Evolutionary conservation across 2,888 invertebrate species (phyloP), one percentile per base, ranked within the genome.

Genomic region (Notodonta ziczac): DNA sequence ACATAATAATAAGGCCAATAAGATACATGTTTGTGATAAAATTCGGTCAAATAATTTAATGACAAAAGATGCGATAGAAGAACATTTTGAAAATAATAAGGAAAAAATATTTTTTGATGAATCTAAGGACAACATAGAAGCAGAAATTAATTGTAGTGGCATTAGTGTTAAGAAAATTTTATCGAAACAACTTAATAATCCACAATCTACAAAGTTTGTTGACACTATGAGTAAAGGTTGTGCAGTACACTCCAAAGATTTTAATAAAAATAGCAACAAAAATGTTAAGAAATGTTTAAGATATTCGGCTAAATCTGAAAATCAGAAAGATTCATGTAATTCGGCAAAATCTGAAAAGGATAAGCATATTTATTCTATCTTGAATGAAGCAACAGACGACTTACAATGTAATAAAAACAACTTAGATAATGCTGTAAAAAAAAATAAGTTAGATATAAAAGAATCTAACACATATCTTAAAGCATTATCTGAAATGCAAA

Each of bases 241-340:
- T 35, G 13, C 35, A 35, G 13, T 13, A 53, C 4, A 10, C 8
- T 53, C 24, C 2, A 50, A n/a, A 10, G 50, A 50, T 9, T 32
- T 32, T 5, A 52, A 32, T 24, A 24, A 51, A 40, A 42, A 42
- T 55, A 13, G 16, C 24, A 48, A 12, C 9, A 57, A 59, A 42
- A 55, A 58, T 8, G 50, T 59, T 42, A 40, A 46, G 5, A 57
- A 59, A 46, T 65, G 64, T 52, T 57, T 59, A 40, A 42, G 14
- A n/a, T 42, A 35, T 32, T 52, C 58, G 10, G 51, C 35, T 12
- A 48, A 59, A 57, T n/a, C 5, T 6, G 39, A 39, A 16, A 14
- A 32, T 13, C 53, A 50, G 2, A 53, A 8, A 59, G 46, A 48
- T 42, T 44, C 56, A 48, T 58, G 56, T 53, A 48, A 59, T 9